phyloP scores from a whole-genome alignment of 2,797 vertebrate genomes.

The Thaleichthys pacificus region DNA sequence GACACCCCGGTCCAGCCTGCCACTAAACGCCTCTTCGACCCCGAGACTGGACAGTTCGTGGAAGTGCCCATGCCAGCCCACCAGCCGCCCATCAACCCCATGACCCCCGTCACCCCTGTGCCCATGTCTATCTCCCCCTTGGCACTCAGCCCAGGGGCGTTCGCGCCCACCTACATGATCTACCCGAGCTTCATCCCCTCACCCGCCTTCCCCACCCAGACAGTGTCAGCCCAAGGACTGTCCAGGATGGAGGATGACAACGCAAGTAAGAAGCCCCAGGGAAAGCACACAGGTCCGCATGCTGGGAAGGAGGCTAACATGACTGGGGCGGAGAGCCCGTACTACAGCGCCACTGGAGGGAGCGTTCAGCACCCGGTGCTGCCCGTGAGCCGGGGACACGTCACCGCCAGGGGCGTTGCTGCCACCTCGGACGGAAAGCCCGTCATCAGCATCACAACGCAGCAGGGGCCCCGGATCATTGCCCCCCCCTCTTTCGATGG shows the following conservation, averaged over 20 bases:
- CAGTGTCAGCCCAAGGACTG: slow-evolving; percentile 37
- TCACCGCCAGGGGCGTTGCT: slow-evolving; percentile 46
- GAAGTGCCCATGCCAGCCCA: slow-evolving; percentile 85
- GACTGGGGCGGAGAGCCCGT: slow-evolving; percentile 71
- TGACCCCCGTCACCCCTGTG: slow-evolving; percentile 79
- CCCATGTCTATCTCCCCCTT: slow-evolving; percentile 79
- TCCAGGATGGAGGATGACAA: slow-evolving; percentile 35
- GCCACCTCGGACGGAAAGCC: slow-evolving; percentile 77
- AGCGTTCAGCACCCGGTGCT: slow-evolving; percentile 40
- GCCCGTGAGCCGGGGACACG: slow-evolving; percentile 59
- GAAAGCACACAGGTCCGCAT: slow-evolving; percentile 36
- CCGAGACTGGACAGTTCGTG: slow-evolving; percentile 91
- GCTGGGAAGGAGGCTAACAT: slow-evolving; percentile 39
- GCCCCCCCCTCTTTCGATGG: slow-evolving; percentile 95
- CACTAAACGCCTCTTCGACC: slow-evolving; percentile 89
- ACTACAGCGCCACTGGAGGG: slow-evolving; percentile 82
- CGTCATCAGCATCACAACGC: slow-evolving; percentile 90
- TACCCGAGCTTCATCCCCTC: slow-evolving; percentile 80
- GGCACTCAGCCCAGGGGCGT: slow-evolving; percentile 77
- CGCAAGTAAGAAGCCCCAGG: slow-evolving; percentile 36
- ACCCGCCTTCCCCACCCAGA: slow-evolving; percentile 56
- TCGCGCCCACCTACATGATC: slow-evolving; percentile 86
- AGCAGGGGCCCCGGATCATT: slow-evolving; percentile 90
- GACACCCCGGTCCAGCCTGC: slow-evolving; percentile 84
- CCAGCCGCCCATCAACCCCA: slow-evolving; percentile 69